These are phyloP conservation scores for Pentalonia nigronervosa DNA, from an alignment of 1,140 invertebrate species.

Conservation along the genomic window DNA sequence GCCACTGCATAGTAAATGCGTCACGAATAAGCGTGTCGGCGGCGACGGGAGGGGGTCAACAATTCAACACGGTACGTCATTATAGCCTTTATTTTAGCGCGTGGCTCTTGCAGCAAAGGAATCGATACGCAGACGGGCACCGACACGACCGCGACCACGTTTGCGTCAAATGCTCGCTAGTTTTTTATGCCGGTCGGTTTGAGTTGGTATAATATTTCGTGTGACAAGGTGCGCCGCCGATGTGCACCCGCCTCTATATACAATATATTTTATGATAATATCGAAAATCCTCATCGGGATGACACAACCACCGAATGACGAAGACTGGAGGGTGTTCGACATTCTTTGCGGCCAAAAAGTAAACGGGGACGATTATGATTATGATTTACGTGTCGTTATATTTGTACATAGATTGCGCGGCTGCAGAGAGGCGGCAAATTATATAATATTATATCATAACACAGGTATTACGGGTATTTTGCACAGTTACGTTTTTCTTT, in stretches of 20 bases:
- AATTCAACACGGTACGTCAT: constrained; percentile 42
- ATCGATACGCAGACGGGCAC: background rate
- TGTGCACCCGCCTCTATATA: background rate
- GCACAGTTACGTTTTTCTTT: background rate
- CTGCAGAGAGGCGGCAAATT: background rate
- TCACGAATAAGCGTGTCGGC: background rate
- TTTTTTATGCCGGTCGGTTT: background rate
- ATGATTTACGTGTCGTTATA: background rate
- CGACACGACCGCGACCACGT: background rate
- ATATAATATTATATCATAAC: background rate
- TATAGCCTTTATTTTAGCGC: constrained; percentile 42
- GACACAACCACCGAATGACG: constrained; percentile 1
- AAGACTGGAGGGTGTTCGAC: constrained; percentile 51
- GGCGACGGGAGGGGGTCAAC: background rate
- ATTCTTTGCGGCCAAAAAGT: constrained; percentile 40
- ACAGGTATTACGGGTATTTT: background rate
- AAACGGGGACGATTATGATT: background rate
- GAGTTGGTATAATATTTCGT: background rate
- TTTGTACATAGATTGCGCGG: background rate
- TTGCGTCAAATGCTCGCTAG: background rate
- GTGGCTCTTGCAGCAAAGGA: background rate
- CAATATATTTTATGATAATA: background rate
- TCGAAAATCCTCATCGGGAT: background rate
- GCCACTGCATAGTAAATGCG: background rate
- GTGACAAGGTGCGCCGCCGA: background rate